Evolutionary conservation across 2,888 invertebrate genomes (phyloP), one percentile per base, ranked within the genome.

Genomic region (Pedicia rivosa): DNA sequence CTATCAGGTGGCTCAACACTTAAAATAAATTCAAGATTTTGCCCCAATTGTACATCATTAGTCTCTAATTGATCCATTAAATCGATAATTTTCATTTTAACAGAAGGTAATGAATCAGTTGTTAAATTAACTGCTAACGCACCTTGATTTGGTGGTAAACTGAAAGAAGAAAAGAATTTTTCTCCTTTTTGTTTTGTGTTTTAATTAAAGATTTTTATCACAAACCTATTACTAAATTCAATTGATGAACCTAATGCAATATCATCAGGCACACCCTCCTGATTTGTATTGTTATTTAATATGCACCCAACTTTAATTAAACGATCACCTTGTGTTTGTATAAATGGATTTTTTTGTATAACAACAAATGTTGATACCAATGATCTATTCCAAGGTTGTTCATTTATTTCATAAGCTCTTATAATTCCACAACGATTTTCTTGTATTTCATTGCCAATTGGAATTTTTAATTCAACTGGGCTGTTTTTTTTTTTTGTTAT

Each of bases 311-410:
- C 75, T 48, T 78, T 74, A 39, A 86, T 74, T 48, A 83, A 72
- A 40, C 84, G 71, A 59, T 88, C 88, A 1, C 82, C 83, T 40
- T 82, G 76, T 12, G 83, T 78, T 59, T 87, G 86, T 40, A 88
- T 81, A 46, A 84, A 73, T 1, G 77, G 73, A 59, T 87, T 86
- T 57, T 80, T 79, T 56, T 87, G 87, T 36, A 88, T 70, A 49
- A 86, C 75, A 48, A 87, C 68, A 51, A 80, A 72, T 16, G 75
- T 76, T 50, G 78, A 78, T 29, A 80, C 72, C 51, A 82, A 69
- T 3, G 78, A 80, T n/a, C 28, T 36, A 22, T 36, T 36, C n/a
- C 14, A 28, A 10, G 28, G 19, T n/a, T n/a, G n/a, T 13, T 35
- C 27, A 7, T 54, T 55, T 43, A 57, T 56, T 43, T 61, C 56